Evolutionary conservation across 2,113 vertebrate genomes (phyloP), one percentile per base, ranked within the genome.

Genomic region (Festucalex cinctus): DNA sequence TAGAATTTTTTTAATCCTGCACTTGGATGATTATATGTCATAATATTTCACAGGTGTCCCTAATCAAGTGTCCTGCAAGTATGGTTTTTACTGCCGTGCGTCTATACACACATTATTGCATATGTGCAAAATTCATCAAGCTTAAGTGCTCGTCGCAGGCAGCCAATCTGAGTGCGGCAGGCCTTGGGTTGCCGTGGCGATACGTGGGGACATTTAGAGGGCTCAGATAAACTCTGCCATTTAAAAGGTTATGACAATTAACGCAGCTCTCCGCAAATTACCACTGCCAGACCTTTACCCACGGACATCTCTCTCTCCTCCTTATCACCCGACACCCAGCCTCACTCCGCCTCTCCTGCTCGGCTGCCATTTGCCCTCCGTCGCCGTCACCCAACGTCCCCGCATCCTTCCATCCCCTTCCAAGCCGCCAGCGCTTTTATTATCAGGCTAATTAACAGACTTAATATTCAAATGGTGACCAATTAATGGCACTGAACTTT

Each of bases 401-500:
- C 66, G 67, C 53, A 59, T 74, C 74, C 60, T 46, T 72, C 68
- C 85, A 78, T 86, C 76, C 74, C 70, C 69, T 65, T 81, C 24
- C 76, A 74, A n/a, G 76, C 83, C 79, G 73, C 82, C 82, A 80
- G 89, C 58, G 88, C 86, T 91, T 93, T 93, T 91, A 93, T 88
- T 91, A 93, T 90, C 82, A 90, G 81, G 89, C 91, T 94, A 92
- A 94, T 93, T 95, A 95, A 94, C 82, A 83, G 86, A 90, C 89
- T 87, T 92, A 93, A 92, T 93, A 94, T 91, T 92, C 91, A 93
- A 93, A 94, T 93, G 91, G 85, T 93, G 92, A 92, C 89, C 88
- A 93, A 93, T 93, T 93, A 94, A 91, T 93, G 92, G 84, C 91
- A 93, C 83, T 91, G 91, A 92, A 93, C 92, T 93, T 92, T 90